These are phyloP conservation scores for Augochlora pura DNA, from an alignment of 1,140 invertebrate species.

Conservation along the genomic window DNA sequence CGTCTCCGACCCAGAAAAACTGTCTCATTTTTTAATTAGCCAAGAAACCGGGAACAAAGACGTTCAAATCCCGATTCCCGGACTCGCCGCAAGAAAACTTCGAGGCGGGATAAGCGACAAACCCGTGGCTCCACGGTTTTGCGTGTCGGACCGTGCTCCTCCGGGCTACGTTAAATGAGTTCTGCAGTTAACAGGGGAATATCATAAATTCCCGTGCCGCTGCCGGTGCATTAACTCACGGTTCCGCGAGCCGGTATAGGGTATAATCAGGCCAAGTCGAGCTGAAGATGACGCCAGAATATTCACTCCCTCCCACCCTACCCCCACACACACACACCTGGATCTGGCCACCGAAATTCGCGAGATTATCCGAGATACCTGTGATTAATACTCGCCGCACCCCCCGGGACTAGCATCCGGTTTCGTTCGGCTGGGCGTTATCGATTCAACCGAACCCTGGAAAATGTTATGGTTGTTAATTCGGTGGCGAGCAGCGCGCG, in stretches of 20 bases:
- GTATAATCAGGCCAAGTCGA: slow-evolving; percentile 50
- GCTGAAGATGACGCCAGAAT: slow-evolving; percentile 44
- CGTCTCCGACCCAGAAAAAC: no score
- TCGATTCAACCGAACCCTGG: slow-evolving; percentile 24
- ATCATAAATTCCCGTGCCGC: slow-evolving; percentile 37
- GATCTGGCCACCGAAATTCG: slow-evolving; percentile 36
- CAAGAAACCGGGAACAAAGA: not conserved
- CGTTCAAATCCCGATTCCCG: not conserved
- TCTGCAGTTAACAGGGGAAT: slow-evolving; percentile 45
- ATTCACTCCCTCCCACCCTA: slow-evolving; percentile 1
- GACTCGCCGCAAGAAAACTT: not conserved
- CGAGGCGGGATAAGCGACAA: not conserved
- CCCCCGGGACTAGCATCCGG: slow-evolving; percentile 19
- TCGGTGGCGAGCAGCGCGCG: not conserved
- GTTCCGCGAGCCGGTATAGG: slow-evolving; percentile 19
- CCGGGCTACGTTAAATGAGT: slow-evolving; percentile 28
- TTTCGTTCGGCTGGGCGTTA: slow-evolving; percentile 46
- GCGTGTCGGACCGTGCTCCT: not conserved
- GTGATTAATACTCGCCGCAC: slow-evolving; percentile 51
- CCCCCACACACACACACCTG: no score
- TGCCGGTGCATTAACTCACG: slow-evolving; percentile 32
- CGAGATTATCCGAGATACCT: slow-evolving; percentile 50
- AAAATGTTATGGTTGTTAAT: slow-evolving; percentile 30
- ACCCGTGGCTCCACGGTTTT: slow-evolving; percentile 24
- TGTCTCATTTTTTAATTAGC: no score